phyloP scores from a whole-genome alignment of 2,113 vertebrate genomes.

The Pachycephala philippinensis region DNA sequence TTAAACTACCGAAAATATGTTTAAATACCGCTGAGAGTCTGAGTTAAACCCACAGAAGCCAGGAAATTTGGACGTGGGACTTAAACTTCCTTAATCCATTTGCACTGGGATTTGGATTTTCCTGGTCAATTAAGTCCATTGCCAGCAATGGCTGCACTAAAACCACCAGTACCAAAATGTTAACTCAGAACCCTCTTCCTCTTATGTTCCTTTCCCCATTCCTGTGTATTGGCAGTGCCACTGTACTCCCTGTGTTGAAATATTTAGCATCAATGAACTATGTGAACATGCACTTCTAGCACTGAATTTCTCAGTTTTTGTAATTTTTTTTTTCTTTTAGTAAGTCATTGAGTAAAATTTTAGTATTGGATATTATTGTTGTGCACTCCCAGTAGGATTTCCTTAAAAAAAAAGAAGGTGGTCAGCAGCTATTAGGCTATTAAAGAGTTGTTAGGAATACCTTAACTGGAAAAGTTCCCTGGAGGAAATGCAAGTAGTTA shows the following conservation, averaged over 20 bases:
- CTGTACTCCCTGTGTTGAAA: neutral
- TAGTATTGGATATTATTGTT: neutral
- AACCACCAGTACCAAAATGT: neutral
- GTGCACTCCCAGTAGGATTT: neutral
- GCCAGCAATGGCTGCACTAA: neutral
- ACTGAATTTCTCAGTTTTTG: neutral
- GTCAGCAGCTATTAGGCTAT: neutral
- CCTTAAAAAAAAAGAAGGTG: neutral
- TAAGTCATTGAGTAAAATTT: neutral
- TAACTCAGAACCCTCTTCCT: neutral
- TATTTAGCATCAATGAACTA: neutral
- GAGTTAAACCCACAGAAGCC: conserved; percentile 33
- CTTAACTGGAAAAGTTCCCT: neutral
- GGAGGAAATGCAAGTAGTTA: neutral
- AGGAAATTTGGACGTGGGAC: conserved; percentile 12
- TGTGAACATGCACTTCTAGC: neutral
- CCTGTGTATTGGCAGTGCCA: neutral
- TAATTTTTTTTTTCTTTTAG: neutral
- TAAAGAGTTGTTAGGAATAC: neutral
- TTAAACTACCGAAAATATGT: neutral
- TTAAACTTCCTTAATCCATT: conserved; percentile 48
- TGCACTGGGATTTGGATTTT: conserved; percentile 21
- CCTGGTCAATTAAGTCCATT: neutral
- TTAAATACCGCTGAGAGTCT: neutral
- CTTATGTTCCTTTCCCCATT: neutral